These are phyloP conservation scores for Pygmarrhopalites habei DNA, from an alignment of 1,140 invertebrate genomes.

Conservation along the genomic window DNA sequence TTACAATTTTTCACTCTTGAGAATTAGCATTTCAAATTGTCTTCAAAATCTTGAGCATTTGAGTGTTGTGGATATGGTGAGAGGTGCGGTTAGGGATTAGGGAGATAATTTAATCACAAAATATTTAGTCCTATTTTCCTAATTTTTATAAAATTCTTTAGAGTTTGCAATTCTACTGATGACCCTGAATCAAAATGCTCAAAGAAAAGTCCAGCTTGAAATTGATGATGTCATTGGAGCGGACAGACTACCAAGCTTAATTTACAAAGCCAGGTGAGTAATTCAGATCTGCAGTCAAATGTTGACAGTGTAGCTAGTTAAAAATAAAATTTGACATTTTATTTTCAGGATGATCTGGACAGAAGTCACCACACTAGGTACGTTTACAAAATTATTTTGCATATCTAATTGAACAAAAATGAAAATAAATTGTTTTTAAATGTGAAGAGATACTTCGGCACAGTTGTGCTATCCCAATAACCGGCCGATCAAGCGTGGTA, in stretches of 20 bases:
- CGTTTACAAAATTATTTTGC: constrained; percentile 65
- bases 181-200: constrained; percentile 21
- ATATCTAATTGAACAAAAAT: constrained; percentile 68
- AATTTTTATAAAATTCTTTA: too few species aligned
- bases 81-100: too few species aligned
- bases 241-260: constrained; percentile 57
- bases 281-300: neutral
- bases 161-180: constrained; percentile 24
- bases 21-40: too few species aligned
- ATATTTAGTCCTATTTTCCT: too few species aligned
- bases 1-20: too few species aligned
- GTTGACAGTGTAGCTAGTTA: neutral
- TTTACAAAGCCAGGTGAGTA: constrained; percentile 60
- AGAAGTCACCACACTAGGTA: constrained; percentile 64
- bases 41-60: too few species aligned
- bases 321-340: neutral
- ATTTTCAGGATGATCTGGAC: constrained; percentile 60
- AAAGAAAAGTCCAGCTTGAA: constrained; percentile 25
- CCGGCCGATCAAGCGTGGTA: constrained; percentile 23
- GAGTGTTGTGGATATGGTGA: too few species aligned
- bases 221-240: constrained; percentile 54
- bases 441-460: constrained; percentile 60
- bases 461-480: constrained; percentile 69
- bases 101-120: too few species aligned
- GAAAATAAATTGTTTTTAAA: constrained; percentile 58